phyloP scores from a whole-genome alignment of 2,888 invertebrate species.

The Agriopis marginaria region DNA sequence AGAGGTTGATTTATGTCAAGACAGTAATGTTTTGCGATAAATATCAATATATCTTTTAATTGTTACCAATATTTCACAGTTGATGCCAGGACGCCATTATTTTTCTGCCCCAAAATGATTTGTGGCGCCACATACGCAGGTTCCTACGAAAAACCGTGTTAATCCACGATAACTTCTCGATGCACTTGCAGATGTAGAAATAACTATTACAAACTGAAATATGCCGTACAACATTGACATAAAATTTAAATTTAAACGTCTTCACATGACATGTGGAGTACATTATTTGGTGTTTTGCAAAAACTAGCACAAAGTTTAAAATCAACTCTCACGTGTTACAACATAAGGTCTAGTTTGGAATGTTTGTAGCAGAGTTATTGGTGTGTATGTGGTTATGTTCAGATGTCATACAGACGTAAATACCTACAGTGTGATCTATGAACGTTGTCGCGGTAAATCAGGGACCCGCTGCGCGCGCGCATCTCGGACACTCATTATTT shows the following conservation, averaged over 20 bases:
- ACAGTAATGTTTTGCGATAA: slow-evolving; percentile 23
- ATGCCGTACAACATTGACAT: slow-evolving; percentile 26
- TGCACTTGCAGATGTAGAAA: slow-evolving; percentile 39
- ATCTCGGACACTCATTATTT: slow-evolving; percentile 65
- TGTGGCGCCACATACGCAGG: slow-evolving; percentile 40
- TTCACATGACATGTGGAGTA: slow-evolving; percentile 33
- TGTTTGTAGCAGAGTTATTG: neutral
- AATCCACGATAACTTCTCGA: slow-evolving; percentile 43
- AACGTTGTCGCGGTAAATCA: slow-evolving; percentile 62
- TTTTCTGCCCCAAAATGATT: slow-evolving; percentile 42
- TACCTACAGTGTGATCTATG: slow-evolving; percentile 67
- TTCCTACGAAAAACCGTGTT: slow-evolving; percentile 46
- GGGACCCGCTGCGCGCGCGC: slow-evolving; percentile 61
- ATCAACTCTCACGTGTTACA: neutral
- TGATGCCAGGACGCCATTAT: slow-evolving; percentile 40
- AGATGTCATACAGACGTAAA: slow-evolving; percentile 56
- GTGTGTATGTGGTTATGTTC: slow-evolving; percentile 40
- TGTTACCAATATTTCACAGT: slow-evolving; percentile 41
- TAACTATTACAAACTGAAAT: slow-evolving; percentile 24
- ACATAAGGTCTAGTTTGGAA: slow-evolving; percentile 16
- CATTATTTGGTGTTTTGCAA: slow-evolving; percentile 20
- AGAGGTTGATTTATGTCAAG: slow-evolving; percentile 19
- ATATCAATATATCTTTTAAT: slow-evolving; percentile 40
- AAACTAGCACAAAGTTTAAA: neutral
- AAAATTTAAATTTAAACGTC: slow-evolving; percentile 34